These are phyloP conservation scores for Pardosa pseudoannulata DNA, from an alignment of 2,888 invertebrate species.

Conservation along the genomic window DNA sequence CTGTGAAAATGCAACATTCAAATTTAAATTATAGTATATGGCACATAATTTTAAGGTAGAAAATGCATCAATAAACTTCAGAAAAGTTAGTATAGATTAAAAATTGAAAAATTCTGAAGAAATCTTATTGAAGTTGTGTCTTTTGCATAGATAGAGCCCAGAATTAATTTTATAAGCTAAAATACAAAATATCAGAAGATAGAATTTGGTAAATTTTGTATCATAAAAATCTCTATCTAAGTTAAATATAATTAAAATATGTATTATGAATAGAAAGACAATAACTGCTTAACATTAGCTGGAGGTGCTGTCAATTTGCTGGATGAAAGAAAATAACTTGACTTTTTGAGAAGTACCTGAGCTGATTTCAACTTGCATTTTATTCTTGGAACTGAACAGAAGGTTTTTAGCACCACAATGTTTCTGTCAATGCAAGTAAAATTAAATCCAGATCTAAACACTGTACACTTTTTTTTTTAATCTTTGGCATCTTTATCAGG, in stretches of 20 bases:
- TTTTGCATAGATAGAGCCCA: background rate
- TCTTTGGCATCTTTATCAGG: conserved; percentile 66
- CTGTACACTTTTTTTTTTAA: conserved; percentile 37
- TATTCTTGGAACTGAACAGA: conserved; percentile 31
- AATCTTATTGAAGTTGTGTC: background rate
- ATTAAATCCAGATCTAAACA: conserved; percentile 24
- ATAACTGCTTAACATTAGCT: background rate
- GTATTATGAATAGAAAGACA: background rate
- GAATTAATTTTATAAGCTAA: background rate
- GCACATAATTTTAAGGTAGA: background rate
- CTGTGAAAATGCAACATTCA: background rate
- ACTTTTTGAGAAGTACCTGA: conserved; percentile 58
- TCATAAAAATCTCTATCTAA: conserved; percentile 4
- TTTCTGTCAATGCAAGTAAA: conserved; percentile 31
- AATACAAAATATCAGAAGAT: background rate
- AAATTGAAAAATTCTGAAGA: background rate
- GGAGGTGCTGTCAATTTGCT: background rate
- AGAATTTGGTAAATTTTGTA: background rate
- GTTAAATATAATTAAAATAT: background rate
- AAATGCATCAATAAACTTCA: background rate
- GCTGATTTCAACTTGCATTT: conserved; percentile 22
- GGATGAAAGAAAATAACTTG: no score
- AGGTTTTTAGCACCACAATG: conserved; percentile 56
- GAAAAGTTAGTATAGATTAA: background rate
- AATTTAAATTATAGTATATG: conserved; percentile 9